phyloP scores from a whole-genome alignment of 2,888 invertebrate species.

The Acrobasis consociella region DNA sequence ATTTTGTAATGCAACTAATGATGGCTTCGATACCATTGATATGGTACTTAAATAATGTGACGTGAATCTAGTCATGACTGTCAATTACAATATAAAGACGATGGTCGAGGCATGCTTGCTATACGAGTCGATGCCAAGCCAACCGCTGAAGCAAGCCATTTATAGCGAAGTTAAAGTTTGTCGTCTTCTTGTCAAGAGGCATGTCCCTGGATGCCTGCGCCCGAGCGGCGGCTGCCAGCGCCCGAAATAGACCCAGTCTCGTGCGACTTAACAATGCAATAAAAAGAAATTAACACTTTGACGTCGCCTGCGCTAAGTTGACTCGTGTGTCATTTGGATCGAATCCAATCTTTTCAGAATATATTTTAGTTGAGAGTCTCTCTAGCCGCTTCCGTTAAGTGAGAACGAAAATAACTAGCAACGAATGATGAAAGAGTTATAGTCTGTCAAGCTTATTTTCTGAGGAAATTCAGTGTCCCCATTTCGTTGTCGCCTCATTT shows the following conservation, averaged over 20 bases:
- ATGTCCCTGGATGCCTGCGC: conserved; percentile 71
- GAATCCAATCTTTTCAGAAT: conserved; percentile 69
- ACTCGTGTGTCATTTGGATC: conserved; percentile 80
- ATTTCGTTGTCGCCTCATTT: conserved; percentile 49
- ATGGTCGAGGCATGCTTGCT: conserved; percentile 39
- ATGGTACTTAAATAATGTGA: conserved; percentile 33
- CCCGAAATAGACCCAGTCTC: conserved; percentile 74
- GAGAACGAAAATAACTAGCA: conserved; percentile 66
- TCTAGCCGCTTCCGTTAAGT: conserved; percentile 77
- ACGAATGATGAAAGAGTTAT: conserved; percentile 59
- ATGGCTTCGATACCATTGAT: conserved; percentile 12
- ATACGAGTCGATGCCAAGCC: conserved; percentile 57
- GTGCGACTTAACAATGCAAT: conserved; percentile 81
- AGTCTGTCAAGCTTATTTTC: conserved; percentile 47
- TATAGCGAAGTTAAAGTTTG: conserved; percentile 67
- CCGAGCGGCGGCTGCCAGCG: conserved; percentile 73
- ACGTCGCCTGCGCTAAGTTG: conserved; percentile 77
- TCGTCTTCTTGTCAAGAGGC: conserved; percentile 76
- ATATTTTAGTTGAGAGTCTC: conserved; percentile 67
- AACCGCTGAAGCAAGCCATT: conserved; percentile 70
- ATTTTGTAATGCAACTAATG: conserved; percentile 23
- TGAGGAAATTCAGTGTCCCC: conserved; percentile 44
- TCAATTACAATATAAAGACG: conserved; percentile 23
- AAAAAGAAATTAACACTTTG: conserved; percentile 80
- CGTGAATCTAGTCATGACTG: conserved; percentile 4